These are phyloP conservation scores for Trichomycterus rosablanca DNA, from an alignment of 2,113 vertebrate genomes.

Conservation along the genomic window DNA sequence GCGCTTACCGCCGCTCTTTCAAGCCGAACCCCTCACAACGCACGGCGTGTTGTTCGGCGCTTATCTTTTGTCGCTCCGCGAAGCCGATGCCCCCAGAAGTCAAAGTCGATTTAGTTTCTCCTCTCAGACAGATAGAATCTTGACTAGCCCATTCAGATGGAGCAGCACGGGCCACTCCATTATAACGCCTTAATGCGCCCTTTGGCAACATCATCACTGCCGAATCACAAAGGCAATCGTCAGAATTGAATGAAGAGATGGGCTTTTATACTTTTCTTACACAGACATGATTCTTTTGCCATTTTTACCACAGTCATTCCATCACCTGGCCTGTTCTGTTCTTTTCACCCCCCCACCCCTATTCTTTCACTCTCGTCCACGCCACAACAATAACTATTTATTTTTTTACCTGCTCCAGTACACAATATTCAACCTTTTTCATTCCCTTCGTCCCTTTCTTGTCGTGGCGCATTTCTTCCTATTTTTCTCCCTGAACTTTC, in stretches of 20 bases:
- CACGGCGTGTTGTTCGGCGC: constrained; percentile 20
- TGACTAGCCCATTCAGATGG: constrained; percentile 62
- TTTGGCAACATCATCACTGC: constrained; percentile 64
- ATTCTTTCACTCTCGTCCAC: constrained; percentile 45
- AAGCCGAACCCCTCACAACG: constrained; percentile 27
- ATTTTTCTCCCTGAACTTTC: constrained; percentile 76
- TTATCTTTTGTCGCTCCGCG: constrained; percentile 51
- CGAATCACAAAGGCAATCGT: constrained; percentile 65
- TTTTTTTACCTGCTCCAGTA: constrained; percentile 60
- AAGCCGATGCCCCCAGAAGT: constrained; percentile 57
- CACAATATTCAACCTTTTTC: constrained; percentile 66
- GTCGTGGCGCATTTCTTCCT: constrained; percentile 69
- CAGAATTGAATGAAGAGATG: constrained; percentile 51
- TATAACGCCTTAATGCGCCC: constrained; percentile 54
- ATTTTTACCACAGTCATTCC: constrained; percentile 61
- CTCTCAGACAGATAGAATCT: constrained; percentile 61
- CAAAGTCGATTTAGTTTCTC: constrained; percentile 65
- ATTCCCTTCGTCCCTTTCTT: constrained; percentile 50
- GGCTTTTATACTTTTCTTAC: constrained; percentile 62
- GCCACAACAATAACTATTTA: constrained; percentile 59
- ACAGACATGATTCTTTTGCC: constrained; percentile 65
- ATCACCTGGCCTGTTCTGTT: constrained; percentile 21
- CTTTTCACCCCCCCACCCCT: constrained; percentile 27
- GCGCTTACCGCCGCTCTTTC: constrained; percentile 2
- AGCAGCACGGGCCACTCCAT: constrained; percentile 51